Evolutionary conservation across 1,140 invertebrate species (phyloP).

Genomic region (Conopomorpha cramerella): DNA sequence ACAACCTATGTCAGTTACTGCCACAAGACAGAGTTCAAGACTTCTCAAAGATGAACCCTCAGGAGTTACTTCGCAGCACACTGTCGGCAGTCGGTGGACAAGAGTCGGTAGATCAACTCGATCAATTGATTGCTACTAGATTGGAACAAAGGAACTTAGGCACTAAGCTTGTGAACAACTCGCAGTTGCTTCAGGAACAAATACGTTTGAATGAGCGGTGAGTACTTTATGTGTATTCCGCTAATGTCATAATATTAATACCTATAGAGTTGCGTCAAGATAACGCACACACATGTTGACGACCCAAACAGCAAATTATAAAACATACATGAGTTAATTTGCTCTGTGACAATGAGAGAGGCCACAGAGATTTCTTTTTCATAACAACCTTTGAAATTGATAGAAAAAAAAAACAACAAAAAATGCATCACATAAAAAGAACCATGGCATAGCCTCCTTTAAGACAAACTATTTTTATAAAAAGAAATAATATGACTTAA

Average conservation of each 20-base stretch:
- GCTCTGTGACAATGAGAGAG: no score
- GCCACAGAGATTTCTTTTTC: no score
- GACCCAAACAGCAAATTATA: no score
- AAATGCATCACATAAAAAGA: no score
- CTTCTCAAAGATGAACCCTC: conserved; percentile 88
- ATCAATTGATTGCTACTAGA: conserved; percentile 61
- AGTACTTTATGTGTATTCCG: conserved; percentile 3
- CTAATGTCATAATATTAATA: conserved; percentile 3
- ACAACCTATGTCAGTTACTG: conserved; percentile 95
- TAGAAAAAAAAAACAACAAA: no score
- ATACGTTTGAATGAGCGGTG: conserved; percentile 50
- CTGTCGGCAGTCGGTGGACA: conserved; percentile 77
- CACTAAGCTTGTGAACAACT: conserved; percentile 36
- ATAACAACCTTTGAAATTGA: no score
- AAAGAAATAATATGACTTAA: no score
- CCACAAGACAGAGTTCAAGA: conserved; percentile 96
- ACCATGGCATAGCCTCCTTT: no score
- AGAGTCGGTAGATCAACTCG: conserved; percentile 59
- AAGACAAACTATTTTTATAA: no score
- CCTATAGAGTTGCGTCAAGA: no score
- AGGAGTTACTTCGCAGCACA: conserved; percentile 82
- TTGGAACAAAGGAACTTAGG: conserved; percentile 41
- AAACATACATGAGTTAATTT: no score
- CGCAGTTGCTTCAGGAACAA: conserved; percentile 39
- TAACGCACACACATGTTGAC: no score